Evolutionary conservation across 1,140 invertebrate species (phyloP).

Genomic region (Dreissena polymorpha): DNA sequence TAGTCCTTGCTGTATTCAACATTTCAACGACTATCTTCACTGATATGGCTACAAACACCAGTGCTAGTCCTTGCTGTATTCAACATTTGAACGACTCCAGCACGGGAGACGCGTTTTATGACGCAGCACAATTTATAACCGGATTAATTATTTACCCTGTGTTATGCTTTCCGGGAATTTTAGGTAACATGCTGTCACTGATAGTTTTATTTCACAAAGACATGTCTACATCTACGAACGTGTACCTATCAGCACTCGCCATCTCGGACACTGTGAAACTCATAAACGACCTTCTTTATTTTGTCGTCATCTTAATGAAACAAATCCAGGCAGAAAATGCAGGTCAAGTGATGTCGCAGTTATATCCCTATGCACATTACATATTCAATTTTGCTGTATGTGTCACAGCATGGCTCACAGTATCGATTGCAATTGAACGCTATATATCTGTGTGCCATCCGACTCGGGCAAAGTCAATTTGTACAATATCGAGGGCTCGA

Average conservation of each 20-base stretch:
- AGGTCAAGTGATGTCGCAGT: conserved; percentile 63
- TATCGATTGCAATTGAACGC: conserved; percentile 96
- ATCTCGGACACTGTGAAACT: conserved; percentile 88
- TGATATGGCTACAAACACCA: neutral
- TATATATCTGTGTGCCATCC: conserved; percentile 98
- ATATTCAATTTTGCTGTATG: conserved; percentile 77
- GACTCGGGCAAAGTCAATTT: conserved; percentile 90
- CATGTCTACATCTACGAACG: conserved; percentile 88
- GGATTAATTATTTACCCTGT: conserved; percentile 85
- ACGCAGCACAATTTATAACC: conserved; percentile 74
- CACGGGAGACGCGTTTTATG: conserved; percentile 69
- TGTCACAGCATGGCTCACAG: conserved; percentile 93
- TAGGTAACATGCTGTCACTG: conserved; percentile 87
- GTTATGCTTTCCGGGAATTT: conserved; percentile 86
- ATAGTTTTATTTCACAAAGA: conserved; percentile 87
- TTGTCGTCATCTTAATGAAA: conserved; percentile 82
- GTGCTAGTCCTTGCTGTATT: neutral
- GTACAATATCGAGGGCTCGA: conserved; percentile 83
- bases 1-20: neutral
- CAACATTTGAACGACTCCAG: neutral
- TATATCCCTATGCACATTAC: conserved; percentile 79
- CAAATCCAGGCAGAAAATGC: conserved; percentile 62
- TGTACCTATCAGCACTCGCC: conserved; percentile 87
- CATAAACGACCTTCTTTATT: conserved; percentile 86
- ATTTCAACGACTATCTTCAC: too few relatives aligned